Evolutionary conservation across 2,113 vertebrate genomes (phyloP), one percentile per base, ranked within the genome.

Genomic region (Oxyruncus cristatus): DNA sequence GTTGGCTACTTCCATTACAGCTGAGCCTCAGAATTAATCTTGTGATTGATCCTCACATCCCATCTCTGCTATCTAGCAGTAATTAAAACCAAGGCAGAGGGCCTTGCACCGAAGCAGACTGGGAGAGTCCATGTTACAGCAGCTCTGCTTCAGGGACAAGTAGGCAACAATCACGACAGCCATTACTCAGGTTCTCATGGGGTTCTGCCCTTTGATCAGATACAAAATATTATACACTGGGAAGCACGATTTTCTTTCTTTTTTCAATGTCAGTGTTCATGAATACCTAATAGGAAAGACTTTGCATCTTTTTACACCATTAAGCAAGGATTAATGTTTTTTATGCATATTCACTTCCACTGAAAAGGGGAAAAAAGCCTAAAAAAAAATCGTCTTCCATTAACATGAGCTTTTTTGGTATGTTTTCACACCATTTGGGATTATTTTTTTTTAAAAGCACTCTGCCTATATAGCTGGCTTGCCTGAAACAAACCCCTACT

Each of bases 321-420:
- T 93, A 96, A 73, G 79, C 59, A 83, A 88, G 55, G 63, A 95
- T 83, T 88, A 67, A 63, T 75, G 14, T 41, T 65, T 93, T 86
- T 93, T 71, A 93, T 6, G 2, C 55, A 65, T 72, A 85, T 41
- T 88, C 17, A 53, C 91, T 94, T 84, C 71, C 53, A 81, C 30
- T 50, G 65, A 65, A 55, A 88, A 53, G n/a, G 8, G 16, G 5
- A 39, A 37, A 71, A 41, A 49, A 32, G 24, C 12, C 23, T 7
- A 5, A 13, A 93, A 47, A 61, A 53, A 63, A 2, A 37, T 52
- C 65, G 19, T 78, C 66, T 76, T 89, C 73, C 63, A 75, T 92
- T 94, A 91, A 37, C 46, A 55, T 27, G 44, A 73, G 53, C 18
- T 35, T 76, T 82, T 92, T 47, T 37, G 50, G 42, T 37, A 27